Conservation (phyloP, 1,140 invertebrate genomes). For the Oreohelix idahoensis region DNA sequence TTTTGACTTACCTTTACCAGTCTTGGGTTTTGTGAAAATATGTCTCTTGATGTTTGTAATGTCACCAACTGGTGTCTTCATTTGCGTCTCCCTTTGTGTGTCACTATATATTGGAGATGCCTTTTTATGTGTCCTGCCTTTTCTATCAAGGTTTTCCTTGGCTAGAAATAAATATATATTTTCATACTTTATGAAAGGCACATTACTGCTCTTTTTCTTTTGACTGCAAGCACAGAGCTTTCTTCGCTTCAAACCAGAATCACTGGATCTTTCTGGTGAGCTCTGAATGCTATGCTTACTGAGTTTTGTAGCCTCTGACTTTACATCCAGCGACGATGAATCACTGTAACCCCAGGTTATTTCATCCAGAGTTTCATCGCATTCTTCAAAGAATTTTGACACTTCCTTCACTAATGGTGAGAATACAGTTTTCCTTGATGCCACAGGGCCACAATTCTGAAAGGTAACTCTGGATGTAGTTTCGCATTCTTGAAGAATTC, state of each 20-base stretch:
- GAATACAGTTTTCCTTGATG: neutral
- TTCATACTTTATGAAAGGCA: too few relatives aligned
- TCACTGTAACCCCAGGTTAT: slow-evolving; percentile 20
- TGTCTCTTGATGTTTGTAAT: too few relatives aligned
- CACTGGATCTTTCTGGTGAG: neutral
- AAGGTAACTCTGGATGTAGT: too few relatives aligned
- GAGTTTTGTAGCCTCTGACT: neutral
- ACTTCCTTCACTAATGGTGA: neutral
- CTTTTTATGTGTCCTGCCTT: neutral
- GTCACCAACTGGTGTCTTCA: too few relatives aligned
- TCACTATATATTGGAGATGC: neutral
- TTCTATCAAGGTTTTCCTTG: neutral
- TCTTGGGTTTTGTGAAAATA: too few relatives aligned
- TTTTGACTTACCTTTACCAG: too few relatives aligned
- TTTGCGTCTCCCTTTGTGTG: neutral
- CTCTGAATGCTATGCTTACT: neutral
- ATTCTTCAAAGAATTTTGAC: neutral
- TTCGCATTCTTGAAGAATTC: too few relatives aligned
- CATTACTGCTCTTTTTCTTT: neutral
- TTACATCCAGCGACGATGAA: neutral
- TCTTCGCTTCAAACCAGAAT: neutral
- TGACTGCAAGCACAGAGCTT: neutral
- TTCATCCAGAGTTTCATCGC: slow-evolving; percentile 18
- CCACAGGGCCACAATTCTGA: too few relatives aligned
- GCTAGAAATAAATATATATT: neutral